These are phyloP conservation scores for Ameiurus melas DNA, from an alignment of 2,113 vertebrate genomes.

Conservation along the genomic window DNA sequence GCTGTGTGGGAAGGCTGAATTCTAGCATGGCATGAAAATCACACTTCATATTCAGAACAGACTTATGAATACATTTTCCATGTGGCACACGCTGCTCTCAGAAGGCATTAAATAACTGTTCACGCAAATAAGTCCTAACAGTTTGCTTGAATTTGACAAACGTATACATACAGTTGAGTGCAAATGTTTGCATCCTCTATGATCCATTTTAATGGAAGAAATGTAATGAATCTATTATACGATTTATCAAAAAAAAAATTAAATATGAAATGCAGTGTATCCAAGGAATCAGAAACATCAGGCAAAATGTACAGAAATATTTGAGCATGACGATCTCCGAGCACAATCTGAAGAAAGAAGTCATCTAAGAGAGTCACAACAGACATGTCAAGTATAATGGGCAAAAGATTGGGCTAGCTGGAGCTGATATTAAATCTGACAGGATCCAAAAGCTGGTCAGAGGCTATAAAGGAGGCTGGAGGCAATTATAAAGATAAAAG, in stretches of 20 bases:
- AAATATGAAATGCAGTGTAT: neutral
- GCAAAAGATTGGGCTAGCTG: neutral
- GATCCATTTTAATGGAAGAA: neutral
- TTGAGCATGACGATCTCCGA: neutral
- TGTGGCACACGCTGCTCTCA: neutral
- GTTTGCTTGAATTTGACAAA: neutral
- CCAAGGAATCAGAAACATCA: neutral
- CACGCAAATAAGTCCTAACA: neutral
- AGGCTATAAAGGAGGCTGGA: neutral
- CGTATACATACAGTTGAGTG: neutral
- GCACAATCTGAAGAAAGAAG: neutral
- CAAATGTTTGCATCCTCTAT: neutral
- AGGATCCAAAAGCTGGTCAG: neutral
- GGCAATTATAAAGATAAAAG: neutral
- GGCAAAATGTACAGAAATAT: neutral
- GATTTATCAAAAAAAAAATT: neutral
- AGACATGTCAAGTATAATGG: neutral
- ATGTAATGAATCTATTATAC: neutral
- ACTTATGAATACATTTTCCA: neutral
- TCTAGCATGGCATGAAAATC: neutral
- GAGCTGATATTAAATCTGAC: neutral
- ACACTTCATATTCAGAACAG: neutral
- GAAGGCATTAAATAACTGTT: neutral
- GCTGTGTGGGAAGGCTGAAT: neutral
- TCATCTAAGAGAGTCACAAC: neutral